These are phyloP conservation scores for Cephalopholis sonnerati DNA, from an alignment of 2,113 vertebrate species.

Conservation along the genomic window DNA sequence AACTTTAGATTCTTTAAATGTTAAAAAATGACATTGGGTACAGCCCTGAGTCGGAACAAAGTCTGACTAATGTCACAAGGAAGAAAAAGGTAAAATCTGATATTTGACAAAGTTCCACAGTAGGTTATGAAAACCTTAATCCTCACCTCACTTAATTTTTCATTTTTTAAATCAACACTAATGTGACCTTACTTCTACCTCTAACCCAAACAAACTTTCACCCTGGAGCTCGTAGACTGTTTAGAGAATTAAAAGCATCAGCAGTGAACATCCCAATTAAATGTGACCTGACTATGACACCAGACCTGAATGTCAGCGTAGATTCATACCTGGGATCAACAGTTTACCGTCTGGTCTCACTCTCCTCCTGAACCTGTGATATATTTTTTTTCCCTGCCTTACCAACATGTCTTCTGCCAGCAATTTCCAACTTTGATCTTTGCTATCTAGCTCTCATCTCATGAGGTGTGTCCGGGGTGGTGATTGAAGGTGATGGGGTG, in stretches of 20 bases:
- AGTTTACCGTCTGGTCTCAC: slow-evolving; percentile 6
- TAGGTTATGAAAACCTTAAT: neutral
- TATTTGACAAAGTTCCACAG: neutral
- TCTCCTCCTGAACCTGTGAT: slow-evolving; percentile 28
- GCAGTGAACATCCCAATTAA: neutral
- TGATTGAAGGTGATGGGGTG: slow-evolving; percentile 68
- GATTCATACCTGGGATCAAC: slow-evolving; percentile 23
- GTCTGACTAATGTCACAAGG: no score
- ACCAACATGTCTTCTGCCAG: slow-evolving; percentile 41
- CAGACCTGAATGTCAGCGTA: slow-evolving; percentile 15
- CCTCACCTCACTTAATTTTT: neutral
- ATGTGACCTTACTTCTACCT: neutral
- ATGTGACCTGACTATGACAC: slow-evolving; percentile 28
- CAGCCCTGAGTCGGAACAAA: no score
- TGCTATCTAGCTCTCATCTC: slow-evolving; percentile 66
- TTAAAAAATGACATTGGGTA: no score
- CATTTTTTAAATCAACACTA: neutral
- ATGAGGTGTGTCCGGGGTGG: slow-evolving; percentile 40
- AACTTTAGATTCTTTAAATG: no score
- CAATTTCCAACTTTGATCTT: slow-evolving; percentile 69
- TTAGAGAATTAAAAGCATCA: slow-evolving; percentile 1
- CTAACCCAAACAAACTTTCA: neutral
- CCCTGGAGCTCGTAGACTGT: neutral
- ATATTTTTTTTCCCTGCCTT: slow-evolving; percentile 10
- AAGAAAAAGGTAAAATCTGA: neutral